Evolutionary conservation across 2,888 invertebrate genomes (phyloP), one percentile per base, ranked within the genome.

Genomic region (Phyllotreta cruciferae): DNA sequence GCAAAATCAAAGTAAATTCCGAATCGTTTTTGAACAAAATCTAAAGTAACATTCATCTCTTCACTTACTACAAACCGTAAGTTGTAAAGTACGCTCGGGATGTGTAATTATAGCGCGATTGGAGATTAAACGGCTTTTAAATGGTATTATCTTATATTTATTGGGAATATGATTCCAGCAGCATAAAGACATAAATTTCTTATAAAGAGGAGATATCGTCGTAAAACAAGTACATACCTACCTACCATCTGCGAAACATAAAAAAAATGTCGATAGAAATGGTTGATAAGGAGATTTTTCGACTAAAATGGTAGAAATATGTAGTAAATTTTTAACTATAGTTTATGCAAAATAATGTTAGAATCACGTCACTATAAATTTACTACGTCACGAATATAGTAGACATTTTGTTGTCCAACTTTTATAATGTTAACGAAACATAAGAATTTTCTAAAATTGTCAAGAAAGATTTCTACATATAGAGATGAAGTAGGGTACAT

Each of bases 101-200:
- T 41, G 38, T 49, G 64, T 63, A 64, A 63, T 56, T 64, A 61
- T 42, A 60, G 39, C 24, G 14, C 52, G 64, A 64, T 62, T 56
- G 9, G 45, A 64, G 62, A 64, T 66, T 60, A 45, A 47, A 45
- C 62, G 44, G 41, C 54, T 67, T 54, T 60, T 50, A 58, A 58
- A 61, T 55, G 39, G 45, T 42, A 58, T 56, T 67, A 65, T 67
- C 67, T 58, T 62, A 65, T 58, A 67, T 67, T 67, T 67, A 67
- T 67, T 63, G 55, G 39, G 56, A 38, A 49, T 57, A 63, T 63
- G 67, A 67, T 67, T 60, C 63, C 56, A 60, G 54, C 62, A 65
- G 64, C 64, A 45, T 52, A 63, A 62, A 61, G 47, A 60, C 60
- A 60, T 61, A 56, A 63, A 63, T 63, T 60, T 56, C 52, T 47